A percentile compares a stretch with the other conserved stretches of the same genome.
phyloP scores from a whole-genome alignment of 2,888 invertebrate species.

The Xylota sylvarum region DNA sequence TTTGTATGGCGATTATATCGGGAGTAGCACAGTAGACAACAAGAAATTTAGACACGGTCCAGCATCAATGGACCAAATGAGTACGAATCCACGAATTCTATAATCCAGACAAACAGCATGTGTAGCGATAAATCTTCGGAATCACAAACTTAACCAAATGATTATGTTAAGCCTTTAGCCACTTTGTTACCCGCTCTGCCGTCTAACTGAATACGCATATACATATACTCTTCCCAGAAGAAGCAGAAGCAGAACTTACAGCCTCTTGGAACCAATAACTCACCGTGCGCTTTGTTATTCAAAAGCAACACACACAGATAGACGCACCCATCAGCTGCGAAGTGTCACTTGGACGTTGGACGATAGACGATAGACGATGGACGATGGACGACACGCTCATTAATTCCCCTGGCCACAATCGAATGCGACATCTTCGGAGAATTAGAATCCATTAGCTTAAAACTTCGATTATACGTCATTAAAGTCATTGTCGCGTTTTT shows the following conservation, averaged over 20 bases:
- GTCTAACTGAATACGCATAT: not conserved
- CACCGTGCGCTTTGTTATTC: slow-evolving; percentile 56
- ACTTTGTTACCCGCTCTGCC: slow-evolving; percentile 44
- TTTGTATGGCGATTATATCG: slow-evolving; percentile 37
- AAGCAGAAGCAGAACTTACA: too few relatives aligned
- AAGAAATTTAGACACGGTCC: slow-evolving; percentile 4
- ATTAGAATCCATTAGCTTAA: slow-evolving; percentile 63
- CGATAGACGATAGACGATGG: not conserved
- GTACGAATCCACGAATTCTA: slow-evolving; percentile 11
- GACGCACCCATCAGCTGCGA: not conserved
- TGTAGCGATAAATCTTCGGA: slow-evolving; percentile 64
- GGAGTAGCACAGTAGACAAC: slow-evolving; percentile 20
- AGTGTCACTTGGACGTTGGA: slow-evolving; percentile 23
- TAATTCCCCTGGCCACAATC: slow-evolving; percentile 33
- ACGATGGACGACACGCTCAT: slow-evolving; percentile 25
- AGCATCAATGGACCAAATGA: slow-evolving; percentile 17
- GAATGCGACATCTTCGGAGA: slow-evolving; percentile 49
- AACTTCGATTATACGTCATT: slow-evolving; percentile 65
- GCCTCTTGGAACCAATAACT: slow-evolving; percentile 59
- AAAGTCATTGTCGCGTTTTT: slow-evolving; percentile 43
- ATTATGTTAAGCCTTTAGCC: slow-evolving; percentile 63
- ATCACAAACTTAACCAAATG: slow-evolving; percentile 61
- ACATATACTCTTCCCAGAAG: not conserved
- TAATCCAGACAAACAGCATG: slow-evolving; percentile 48
- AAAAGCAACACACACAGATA: slow-evolving; percentile 17